Percentiles rank a stretch among this genome's conserved stretches.
Conservation (phyloP, 2,888 invertebrate genomes). For the Pseudoips prasinana region DNA sequence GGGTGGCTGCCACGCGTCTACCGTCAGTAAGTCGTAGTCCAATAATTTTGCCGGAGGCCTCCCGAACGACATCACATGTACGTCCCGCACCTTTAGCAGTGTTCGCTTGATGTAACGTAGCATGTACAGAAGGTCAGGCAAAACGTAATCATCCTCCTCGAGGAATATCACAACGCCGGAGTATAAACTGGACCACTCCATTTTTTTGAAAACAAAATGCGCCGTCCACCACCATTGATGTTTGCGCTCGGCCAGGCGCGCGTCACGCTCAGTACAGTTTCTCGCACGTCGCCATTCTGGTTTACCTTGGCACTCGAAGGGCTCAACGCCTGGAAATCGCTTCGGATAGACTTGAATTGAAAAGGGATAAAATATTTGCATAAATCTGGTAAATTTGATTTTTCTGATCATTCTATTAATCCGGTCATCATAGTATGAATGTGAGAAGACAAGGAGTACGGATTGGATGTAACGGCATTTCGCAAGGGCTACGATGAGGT, state of each 20-base stretch:
- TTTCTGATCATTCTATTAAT: constrained; percentile 38
- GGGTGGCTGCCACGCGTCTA: constrained; percentile 49
- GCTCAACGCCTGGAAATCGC: constrained; percentile 42
- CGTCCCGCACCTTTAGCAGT: constrained; percentile 30
- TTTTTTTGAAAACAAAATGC: constrained; percentile 39
- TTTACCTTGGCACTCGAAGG: constrained; percentile 25
- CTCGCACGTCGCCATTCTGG: neutral
- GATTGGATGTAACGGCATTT: constrained; percentile 37
- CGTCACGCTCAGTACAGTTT: constrained; percentile 34
- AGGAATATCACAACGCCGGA: constrained; percentile 43
- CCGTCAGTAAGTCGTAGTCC: constrained; percentile 33
- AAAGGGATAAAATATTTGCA: constrained; percentile 53
- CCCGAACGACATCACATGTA: constrained; percentile 44
- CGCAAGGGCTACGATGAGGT: constrained; percentile 43
- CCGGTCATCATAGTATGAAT: constrained; percentile 41
- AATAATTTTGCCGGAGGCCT: constrained; percentile 21
- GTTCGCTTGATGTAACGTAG: constrained; percentile 31
- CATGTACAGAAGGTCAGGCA: constrained; percentile 49
- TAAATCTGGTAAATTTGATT: constrained; percentile 49
- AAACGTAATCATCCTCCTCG: constrained; percentile 45
- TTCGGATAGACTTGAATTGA: constrained; percentile 47
- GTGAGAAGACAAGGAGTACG: constrained; percentile 50
- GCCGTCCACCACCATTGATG: constrained; percentile 64
- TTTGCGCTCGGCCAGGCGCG: constrained; percentile 40
- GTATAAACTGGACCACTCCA: constrained; percentile 28